phyloP scores from a whole-genome alignment of 2,797 vertebrate species.

The Brachyrhaphis roseni region DNA sequence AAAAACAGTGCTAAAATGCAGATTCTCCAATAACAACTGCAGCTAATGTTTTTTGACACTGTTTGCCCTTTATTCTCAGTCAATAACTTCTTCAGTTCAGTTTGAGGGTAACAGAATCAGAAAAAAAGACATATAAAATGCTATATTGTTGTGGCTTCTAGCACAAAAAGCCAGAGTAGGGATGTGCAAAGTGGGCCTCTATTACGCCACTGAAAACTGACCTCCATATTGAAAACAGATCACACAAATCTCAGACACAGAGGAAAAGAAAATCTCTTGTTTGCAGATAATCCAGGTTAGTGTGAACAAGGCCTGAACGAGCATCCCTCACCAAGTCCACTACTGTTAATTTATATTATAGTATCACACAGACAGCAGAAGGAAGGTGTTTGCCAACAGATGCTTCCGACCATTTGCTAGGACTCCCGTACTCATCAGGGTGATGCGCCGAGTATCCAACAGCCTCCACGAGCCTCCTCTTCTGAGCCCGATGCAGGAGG shows the following conservation, averaged over 20 bases:
- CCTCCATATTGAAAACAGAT: not conserved
- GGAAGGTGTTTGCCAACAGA: conserved; percentile 65
- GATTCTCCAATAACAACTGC: not conserved
- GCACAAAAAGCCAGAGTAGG: not conserved
- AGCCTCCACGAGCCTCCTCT: conserved; percentile 69
- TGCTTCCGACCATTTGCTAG: conserved; percentile 48
- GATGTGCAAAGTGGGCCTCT: not conserved
- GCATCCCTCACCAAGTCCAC: not conserved
- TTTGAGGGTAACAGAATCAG: not conserved
- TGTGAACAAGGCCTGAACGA: not conserved
- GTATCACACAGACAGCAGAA: conserved; percentile 74
- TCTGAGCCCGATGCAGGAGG: conserved; percentile 80
- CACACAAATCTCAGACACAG: not conserved
- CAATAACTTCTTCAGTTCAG: not conserved
- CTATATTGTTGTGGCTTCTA: not conserved
- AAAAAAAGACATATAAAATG: not conserved
- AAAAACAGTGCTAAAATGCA: not conserved
- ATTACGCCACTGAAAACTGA: not conserved
- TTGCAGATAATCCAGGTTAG: not conserved
- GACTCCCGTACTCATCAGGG: conserved; percentile 65
- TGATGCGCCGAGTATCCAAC: conserved; percentile 66
- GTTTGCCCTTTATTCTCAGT: not conserved
- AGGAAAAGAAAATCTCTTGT: not conserved
- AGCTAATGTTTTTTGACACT: not conserved
- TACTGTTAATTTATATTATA: conserved; percentile 47